A percentile compares a stretch with the other conserved stretches of the same genome.
These are phyloP conservation scores for Lucilia sericata DNA, from an alignment of 1,140 invertebrate species.

Conservation along the genomic window DNA sequence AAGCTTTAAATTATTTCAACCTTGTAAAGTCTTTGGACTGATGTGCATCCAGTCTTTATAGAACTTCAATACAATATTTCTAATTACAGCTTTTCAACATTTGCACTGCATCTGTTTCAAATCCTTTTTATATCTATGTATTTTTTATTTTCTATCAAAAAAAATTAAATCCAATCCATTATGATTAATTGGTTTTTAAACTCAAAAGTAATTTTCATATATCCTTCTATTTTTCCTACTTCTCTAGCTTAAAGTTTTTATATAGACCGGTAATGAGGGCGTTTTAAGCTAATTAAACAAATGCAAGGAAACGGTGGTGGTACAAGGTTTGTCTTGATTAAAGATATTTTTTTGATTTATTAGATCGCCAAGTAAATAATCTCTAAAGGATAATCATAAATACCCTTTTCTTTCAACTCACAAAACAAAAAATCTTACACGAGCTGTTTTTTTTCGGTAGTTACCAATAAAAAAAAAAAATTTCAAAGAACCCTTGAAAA, in stretches of 20 bases:
- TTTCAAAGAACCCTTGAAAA: background rate
- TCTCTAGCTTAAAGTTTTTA: background rate
- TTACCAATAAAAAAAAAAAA: background rate
- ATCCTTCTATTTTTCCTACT: background rate
- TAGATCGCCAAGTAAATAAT: conserved; percentile 36
- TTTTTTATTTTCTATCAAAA: background rate
- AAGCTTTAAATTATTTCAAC: too few relatives aligned
- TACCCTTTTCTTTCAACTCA: conserved; percentile 1
- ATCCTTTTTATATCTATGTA: background rate
- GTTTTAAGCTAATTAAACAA: conserved; percentile 36
- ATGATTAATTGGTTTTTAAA: conserved; percentile 7
- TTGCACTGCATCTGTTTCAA: too few relatives aligned
- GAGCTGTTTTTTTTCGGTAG: background rate
- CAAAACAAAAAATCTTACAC: background rate
- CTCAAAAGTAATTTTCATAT: conserved; percentile 2
- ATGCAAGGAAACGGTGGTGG: conserved; percentile 16
- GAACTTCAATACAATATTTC: too few relatives aligned
- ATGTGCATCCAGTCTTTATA: too few relatives aligned
- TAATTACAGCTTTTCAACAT: too few relatives aligned
- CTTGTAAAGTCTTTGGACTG: too few relatives aligned
- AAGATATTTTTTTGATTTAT: conserved; percentile 38
- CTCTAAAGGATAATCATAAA: conserved; percentile 27
- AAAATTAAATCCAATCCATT: background rate
- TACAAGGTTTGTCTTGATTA: background rate
- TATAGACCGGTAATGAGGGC: conserved; percentile 9